Conservation (phyloP, 2,113 vertebrate genomes). For the Ceyx margarethae region DNA sequence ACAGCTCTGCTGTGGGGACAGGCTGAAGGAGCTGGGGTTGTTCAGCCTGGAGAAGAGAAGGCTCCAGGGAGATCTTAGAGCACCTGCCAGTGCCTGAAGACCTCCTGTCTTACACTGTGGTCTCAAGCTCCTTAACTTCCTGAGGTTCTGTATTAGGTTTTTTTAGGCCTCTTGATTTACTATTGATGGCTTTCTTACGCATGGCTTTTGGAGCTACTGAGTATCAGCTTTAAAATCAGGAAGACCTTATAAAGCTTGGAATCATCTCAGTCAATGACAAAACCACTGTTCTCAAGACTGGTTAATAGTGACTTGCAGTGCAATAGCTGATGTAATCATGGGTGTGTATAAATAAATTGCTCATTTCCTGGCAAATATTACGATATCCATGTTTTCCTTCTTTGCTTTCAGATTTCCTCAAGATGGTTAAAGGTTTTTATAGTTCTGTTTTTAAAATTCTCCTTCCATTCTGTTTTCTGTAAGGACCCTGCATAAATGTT, state of each 20-base stretch:
- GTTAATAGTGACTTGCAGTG: neutral
- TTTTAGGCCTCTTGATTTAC: neutral
- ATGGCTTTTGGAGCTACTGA: neutral
- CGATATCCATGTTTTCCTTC: neutral
- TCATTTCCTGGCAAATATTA: neutral
- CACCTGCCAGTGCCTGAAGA: no score
- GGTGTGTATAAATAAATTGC: constrained; percentile 40
- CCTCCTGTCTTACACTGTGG: no score
- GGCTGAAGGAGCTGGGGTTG: no score
- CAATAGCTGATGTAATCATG: constrained; percentile 40
- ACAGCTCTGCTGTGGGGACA: no score
- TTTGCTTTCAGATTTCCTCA: constrained; percentile 28
- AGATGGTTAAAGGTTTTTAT: neutral
- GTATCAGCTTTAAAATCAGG: neutral
- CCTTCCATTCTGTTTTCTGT: neutral
- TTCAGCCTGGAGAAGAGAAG: no score
- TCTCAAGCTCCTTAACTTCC: neutral
- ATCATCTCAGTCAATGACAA: neutral
- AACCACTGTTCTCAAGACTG: neutral
- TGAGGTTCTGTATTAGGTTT: neutral
- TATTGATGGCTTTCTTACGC: neutral
- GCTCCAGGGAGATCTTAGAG: no score
- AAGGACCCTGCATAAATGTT: neutral
- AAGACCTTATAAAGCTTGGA: neutral
- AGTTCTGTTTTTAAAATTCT: neutral